Evolutionary conservation across 2,113 vertebrate species (phyloP), one percentile per base, ranked within the genome.

Genomic region (Globicephala melas): DNA sequence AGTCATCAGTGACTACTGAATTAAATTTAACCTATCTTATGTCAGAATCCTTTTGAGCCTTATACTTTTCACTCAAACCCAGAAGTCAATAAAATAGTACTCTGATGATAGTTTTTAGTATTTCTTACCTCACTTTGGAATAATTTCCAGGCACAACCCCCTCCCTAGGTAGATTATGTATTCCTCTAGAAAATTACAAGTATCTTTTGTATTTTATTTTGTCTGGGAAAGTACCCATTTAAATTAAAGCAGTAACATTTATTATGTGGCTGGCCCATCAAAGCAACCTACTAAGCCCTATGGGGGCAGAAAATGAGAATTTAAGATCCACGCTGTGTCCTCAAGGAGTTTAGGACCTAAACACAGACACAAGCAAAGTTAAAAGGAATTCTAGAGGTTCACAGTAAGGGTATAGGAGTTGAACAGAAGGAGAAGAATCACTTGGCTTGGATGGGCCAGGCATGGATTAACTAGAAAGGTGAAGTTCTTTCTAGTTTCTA

Each of bases 111-210:
- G 8, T 44, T 94, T 86, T 93, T 95, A 80, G 12, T 82, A 60
- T 63, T 94, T 62, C 60, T 88, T 92, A 79, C 87, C 36, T 95
- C 21, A 76, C 20, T 89, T 77, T 77, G 71, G 38, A 95, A 44
- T 96, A 13, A 7, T 92, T 89, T 58, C 77, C 13, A 36, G 13
- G 21, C 77, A 25, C 50, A 36, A 12, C n/a, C 4, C 6, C 31
- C 53, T 58, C 53, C 53, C 53, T n/a, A 58, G 20, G n/a, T 73
- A 89, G 38, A 53, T 74, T 65, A 58, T 89, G 1, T 88, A 47
- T 82, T 96, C 77, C 17, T 89, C 23, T 62, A 91, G 62, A 94
- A 94, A 87, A 92, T 96, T 84, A 50, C 8, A 92, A 68, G 17
- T 47, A 38, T 82, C 14, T 84, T 95, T 86, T 12, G 15, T 90